Conservation (phyloP, 1,140 invertebrate genomes). For the Zophobas morio region DNA sequence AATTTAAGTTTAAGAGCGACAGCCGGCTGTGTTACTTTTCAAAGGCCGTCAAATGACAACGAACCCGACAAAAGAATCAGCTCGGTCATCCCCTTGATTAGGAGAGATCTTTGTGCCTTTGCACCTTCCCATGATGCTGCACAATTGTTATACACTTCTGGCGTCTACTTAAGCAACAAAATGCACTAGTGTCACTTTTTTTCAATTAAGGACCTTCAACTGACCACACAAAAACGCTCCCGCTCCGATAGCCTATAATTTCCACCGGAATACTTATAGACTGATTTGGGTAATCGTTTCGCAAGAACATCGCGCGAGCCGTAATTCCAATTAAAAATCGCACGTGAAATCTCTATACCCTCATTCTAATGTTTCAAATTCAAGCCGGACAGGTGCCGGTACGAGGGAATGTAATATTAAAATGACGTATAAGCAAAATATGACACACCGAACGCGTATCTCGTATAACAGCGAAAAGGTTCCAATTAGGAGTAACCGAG, state of each 20-base stretch:
- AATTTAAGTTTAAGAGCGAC: constrained; percentile 51
- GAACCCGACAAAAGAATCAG: constrained; percentile 54
- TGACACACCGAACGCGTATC: constrained; percentile 50
- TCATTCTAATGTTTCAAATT: constrained; percentile 32
- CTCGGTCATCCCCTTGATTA: constrained; percentile 55
- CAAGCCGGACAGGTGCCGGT: constrained; percentile 12
- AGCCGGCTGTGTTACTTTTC: constrained; percentile 51
- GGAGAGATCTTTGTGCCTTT: constrained; percentile 51
- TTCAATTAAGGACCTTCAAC: constrained; percentile 45
- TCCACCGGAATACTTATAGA: constrained; percentile 6
- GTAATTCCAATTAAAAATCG: constrained; percentile 41
- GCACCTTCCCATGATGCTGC: constrained; percentile 50
- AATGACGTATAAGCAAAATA: constrained; percentile 50
- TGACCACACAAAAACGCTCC: constrained; percentile 16
- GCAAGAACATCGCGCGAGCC: constrained; percentile 2
- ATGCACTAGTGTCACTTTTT: constrained; percentile 47
- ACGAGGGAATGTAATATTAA: constrained; percentile 41
- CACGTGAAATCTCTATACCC: constrained; percentile 18
- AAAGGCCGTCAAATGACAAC: constrained; percentile 56
- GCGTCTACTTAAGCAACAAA: constrained; percentile 44
- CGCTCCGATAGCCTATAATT: constrained; percentile 31
- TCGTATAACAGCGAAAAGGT: constrained; percentile 57
- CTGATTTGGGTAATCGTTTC: constrained; percentile 6
- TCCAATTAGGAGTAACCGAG: constrained; percentile 58
- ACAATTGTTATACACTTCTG: constrained; percentile 47